A percentile compares a stretch with the other conserved stretches of the same genome.
Evolutionary conservation across 2,888 invertebrate genomes (phyloP).

Genomic region (Eledone cirrhosa): DNA sequence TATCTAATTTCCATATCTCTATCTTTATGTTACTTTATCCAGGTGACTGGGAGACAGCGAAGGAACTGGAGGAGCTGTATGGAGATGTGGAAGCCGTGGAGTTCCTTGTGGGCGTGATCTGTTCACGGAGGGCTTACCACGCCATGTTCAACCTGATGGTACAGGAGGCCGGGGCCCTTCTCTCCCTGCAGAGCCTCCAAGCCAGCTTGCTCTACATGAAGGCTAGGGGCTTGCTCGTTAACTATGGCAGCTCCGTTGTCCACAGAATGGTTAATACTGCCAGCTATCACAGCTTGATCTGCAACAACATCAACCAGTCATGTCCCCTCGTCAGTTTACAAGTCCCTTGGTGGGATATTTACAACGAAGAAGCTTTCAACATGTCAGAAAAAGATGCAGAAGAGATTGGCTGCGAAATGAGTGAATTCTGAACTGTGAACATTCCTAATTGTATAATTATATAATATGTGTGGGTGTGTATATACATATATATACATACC

Average conservation of each 20-base stretch:
- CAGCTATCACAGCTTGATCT: not conserved
- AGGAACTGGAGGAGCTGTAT: not conserved
- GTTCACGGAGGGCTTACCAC: not conserved
- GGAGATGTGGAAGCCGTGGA: conserved; percentile 12
- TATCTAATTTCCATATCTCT: no score
- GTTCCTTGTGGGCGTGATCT: not conserved
- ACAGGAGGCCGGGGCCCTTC: not conserved
- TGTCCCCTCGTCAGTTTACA: not conserved
- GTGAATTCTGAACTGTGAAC: not conserved
- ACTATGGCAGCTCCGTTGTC: not conserved
- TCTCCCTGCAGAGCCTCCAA: not conserved
- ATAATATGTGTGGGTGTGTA: not conserved
- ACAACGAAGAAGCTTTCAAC: not conserved
- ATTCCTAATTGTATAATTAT: not conserved
- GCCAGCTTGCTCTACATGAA: not conserved
- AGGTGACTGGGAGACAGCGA: not conserved
- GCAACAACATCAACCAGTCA: not conserved
- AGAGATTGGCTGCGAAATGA: no score
- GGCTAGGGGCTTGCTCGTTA: not conserved
- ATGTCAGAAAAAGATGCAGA: not conserved
- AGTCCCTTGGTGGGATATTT: not conserved
- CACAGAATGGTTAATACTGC: not conserved
- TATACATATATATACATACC: not conserved
- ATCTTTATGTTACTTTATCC: no score
- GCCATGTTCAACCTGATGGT: conserved; percentile 1